Evolutionary conservation across 2,113 vertebrate genomes (phyloP), one percentile per base, ranked within the genome.

Genomic region (Elephantulus edwardii): DNA sequence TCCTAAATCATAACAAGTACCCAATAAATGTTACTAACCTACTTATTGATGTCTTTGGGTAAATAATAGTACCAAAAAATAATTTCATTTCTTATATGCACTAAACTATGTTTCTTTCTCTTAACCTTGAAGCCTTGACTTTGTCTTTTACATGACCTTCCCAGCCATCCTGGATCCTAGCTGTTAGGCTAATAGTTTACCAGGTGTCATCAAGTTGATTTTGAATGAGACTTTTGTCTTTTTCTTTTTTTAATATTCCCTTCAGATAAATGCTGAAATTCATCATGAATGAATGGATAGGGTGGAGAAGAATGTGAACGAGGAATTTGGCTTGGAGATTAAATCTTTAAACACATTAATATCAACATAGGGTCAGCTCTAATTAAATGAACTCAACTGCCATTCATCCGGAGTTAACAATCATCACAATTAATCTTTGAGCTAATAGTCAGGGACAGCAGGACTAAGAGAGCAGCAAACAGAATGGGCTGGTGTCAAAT

Each of bases 331-430:
- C 87, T 89, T 72, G 82, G 9, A 50, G 56, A 4, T 68, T 84
- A 56, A n/a, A 83, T 70, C 91, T 78, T 33, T 66, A 88, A 90
- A 58, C 66, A 60, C 48, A 44, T 72, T 92, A 86, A 83, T 81
- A 44, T 8, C 58, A 68, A 92, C 82, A 46, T 56, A 24, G 9
- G 72, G 84, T 75, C 83, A 72, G 66, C 66, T 81, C 88, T 84
- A 84, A 94, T 84, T 92, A 93, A 91, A 91, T 85, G 79, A 95
- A 85, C 52, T 85, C 91, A 81, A 71, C 74, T 86, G 79, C 76
- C 83, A 79, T 88, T 90, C 75, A 80, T n/a, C 52, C 8, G 68
- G 30, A 91, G 77, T 86, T 83, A 7, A 66, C 40, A 80, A 71
- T 91, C 93, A 82, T 52, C 33, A 6, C 75, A 42, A 86, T 86